Base-by-base conservation (phyloP, 2,888 invertebrate species). In the Scaptomyza caliginosa region DNA sequence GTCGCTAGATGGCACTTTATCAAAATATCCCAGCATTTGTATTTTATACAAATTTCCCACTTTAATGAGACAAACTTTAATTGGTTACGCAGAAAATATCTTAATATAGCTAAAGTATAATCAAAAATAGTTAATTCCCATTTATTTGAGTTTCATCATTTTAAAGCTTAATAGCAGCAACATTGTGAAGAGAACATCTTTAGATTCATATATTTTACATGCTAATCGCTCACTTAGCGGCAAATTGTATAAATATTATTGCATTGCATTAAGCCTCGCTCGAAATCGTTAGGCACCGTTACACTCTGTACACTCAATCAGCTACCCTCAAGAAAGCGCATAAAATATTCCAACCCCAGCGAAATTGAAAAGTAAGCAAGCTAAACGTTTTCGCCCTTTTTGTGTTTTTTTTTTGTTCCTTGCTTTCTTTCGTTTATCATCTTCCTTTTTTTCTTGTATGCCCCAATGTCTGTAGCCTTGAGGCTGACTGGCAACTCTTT, bases 321-420 rank as follows among this genome's bases (percentile, higher is more conserved):
- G 7, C 32, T 16, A 8, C 4, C 32, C 32, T 7, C 8, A 32
- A n/a, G 10, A 17, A 36, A 36, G 8, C 16, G 8, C 8, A 17
- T 3, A 16, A 23, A 43, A 45, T 24, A 28, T 21, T 8, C 21
- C 16, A 38, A 16, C 24, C 46, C 49, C 5, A 23, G 50, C 45
- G 39, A 78, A 81, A 80, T 80, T 83, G 80, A 74, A 80, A 83
- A 71, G 80, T 80, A 83, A 83, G 77, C 83, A 77, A 66, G 75
- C 70, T 84, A 81, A 83, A 80, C 81, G 84, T 58, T 81, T 48
- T 28, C 8, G 52, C n/a, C 58, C 65, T 50, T 65, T 66, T 66
- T 51, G 13, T 8, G 13, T 10, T 13, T 42, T 13, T 16, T 16
- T 16, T 1, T 16, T 42, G 4, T 23, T 3, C 13, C n/a, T 16